Base-by-base conservation (phyloP, 2,113 vertebrate species). In the Tupaia tana region DNA sequence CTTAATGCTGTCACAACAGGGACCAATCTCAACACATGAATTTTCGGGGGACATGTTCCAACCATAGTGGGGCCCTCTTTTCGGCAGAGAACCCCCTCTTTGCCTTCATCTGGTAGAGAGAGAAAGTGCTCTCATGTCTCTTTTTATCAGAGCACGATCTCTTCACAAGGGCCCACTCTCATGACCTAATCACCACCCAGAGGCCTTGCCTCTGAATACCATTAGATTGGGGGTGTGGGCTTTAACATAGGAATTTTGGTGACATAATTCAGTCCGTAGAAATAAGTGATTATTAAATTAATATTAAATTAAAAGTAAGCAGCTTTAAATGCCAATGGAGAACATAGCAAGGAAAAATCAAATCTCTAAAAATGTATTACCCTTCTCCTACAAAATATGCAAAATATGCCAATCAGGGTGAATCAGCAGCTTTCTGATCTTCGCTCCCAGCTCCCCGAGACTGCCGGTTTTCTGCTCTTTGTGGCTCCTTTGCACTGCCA, bases 241-340 rank as follows among this genome's bases (percentile, higher is more conserved):
- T 67, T 63, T 61, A 52, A 14, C 43, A 73, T 7, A 63, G 6
- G 56, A 87, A 27, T 34, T 59, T 7, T 1, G 16, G 22, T 25
- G 73, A 58, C 43, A 14, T 16, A 43, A 34, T 24, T 54, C n/a
- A 25, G 54, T 43, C n/a, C 24, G 11, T 14, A 59, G 15, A 43
- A 73, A 11, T 54, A 67, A 27, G 9, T 52, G 88, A 80, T 56
- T 78, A 70, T 43, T 89, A 3, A 54, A 31, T 16, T 10, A 66
- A 70, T 52, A 56, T 20, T 69, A 6, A 91, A 52, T 31, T 34
- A 80, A 80, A 83, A n/a, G 52, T 43, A 91, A 64, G 56, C 74
- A 81, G n/a, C 61, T 82, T 91, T 90, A 81, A 79, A 34, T 86
- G 69, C 25, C 15, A 90, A 71, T 73, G n/a, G 78, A 86, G 75